Base-by-base conservation (phyloP, 2,797 vertebrate genomes). In the Valencia hispanica region DNA sequence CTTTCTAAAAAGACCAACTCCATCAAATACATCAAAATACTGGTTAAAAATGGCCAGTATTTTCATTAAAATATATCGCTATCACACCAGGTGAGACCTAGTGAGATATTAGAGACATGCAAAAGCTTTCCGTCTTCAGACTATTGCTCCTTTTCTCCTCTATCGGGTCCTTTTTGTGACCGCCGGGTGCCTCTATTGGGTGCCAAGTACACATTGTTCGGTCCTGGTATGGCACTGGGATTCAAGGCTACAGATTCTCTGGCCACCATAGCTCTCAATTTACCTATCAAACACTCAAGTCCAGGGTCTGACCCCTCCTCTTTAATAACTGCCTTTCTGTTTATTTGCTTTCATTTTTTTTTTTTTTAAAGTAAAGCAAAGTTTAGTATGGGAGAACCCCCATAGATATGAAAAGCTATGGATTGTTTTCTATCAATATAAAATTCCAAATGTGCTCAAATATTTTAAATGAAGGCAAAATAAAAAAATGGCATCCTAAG, bases 201-300 rank as follows among this genome's bases (percentile, higher is more conserved):
- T 90, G 90, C 91, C 92, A 93, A 90, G 92, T 93, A 93, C 85
- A 91, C 88, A 92, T 93, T 91, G 90, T 86, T 90, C 79, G 5
- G 80, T 48, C 48, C 63, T 86, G 89, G 87, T 77, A 2, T 84
- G 89, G 80, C 72, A 51, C 91, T 87, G 90, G 59, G 88, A 86
- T 71, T 88, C 77, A 86, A 91, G 92, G 88, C 89, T 89, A 86
- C 76, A 76, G 75, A 83, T 76, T 82, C 81, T 85, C 70, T 41
- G 63, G 79, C 86, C 76, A 88, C 87, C 74, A 84, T 79, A 77
- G 89, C 72, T 92, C 85, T 88, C 85, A 89, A 90, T 92, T 92
- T 91, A 91, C 84, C 81, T 87, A 92, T 90, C 88, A 91, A 92
- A 92, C 77, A 79, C 80, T 86, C 68, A 81, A 69, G 82, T 83